These are phyloP conservation scores for Suncus etruscus DNA, from an alignment of 2,113 vertebrate species.

Conservation along the genomic window DNA sequence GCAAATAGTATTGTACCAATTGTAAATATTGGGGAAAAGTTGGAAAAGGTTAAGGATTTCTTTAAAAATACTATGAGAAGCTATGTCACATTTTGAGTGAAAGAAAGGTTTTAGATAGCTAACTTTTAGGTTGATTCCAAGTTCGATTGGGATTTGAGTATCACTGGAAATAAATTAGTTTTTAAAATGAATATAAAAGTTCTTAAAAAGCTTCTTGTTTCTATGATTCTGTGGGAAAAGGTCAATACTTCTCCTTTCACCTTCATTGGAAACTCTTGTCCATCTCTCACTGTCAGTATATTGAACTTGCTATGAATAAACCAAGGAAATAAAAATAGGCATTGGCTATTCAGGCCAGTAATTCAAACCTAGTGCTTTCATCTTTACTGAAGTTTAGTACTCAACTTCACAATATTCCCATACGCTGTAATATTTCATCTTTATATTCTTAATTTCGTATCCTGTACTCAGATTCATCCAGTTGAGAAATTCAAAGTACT, in stretches of 20 bases:
- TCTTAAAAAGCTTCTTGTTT: neutral
- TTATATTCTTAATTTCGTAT: neutral
- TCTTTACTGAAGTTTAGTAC: neutral
- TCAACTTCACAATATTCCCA: neutral
- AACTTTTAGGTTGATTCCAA: neutral
- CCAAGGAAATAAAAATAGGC: neutral
- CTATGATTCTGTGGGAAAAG: neutral
- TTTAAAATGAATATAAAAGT: neutral
- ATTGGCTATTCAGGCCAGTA: neutral
- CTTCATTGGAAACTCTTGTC: neutral
- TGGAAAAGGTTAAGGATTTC: slow-evolving; percentile 47
- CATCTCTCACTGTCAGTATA: neutral
- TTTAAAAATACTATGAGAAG: neutral
- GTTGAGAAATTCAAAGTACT: no score
- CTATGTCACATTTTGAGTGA: neutral
- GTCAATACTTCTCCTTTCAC: neutral
- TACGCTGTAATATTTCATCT: neutral
- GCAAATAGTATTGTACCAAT: neutral
- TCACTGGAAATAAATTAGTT: neutral
- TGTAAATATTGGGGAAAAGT: neutral
- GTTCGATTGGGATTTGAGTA: neutral
- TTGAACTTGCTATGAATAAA: neutral
- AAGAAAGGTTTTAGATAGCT: neutral
- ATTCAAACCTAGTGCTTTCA: neutral
- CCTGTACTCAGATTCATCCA: no score